Evolutionary conservation across 53 echinoderm and acorn worm genomes (phyloP).

Genomic region (Crossaster papposus): DNA sequence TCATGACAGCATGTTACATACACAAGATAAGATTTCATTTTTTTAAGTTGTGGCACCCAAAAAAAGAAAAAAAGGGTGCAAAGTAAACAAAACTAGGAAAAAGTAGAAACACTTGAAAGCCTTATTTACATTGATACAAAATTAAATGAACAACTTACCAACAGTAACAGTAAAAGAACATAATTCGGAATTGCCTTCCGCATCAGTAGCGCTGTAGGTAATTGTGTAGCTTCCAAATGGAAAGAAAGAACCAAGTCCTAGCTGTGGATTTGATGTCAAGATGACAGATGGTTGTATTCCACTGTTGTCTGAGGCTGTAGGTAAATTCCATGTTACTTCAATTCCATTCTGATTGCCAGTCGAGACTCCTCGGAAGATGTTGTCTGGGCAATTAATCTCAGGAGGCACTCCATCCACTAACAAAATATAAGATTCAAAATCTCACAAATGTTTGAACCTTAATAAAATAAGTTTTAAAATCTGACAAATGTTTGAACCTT

Average conservation of each 20-base stretch:
- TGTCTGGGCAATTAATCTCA: conserved; percentile 45
- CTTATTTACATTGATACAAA: not conserved
- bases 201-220: conserved; percentile 15
- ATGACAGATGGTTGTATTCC: conserved; percentile 1
- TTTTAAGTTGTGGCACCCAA: no score
- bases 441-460: not conserved
- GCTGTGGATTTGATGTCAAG: conserved; percentile 7
- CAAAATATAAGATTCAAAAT: not conserved
- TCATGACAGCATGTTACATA: no score
- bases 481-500: not conserved
- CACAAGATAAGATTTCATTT: no score
- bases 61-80: no score
- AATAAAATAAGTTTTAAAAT: not conserved
- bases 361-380: conserved; percentile 18
- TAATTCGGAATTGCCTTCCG: not conserved
- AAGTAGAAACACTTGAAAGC: no score
- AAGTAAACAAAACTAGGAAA: no score
- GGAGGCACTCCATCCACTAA: conserved; percentile 50
- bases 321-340: not conserved
- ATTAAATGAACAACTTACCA: conserved; percentile 14
- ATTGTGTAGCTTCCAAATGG: conserved; percentile 35
- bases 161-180: conserved; percentile 18
- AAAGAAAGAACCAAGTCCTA: not conserved
- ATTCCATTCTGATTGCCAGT: conserved; percentile 12
- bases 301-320: conserved; percentile 31